Percentiles rank a stretch among this genome's conserved stretches.
These are phyloP conservation scores for Aurelia coerulea DNA, from an alignment of 30 jellyfish, hydroid and myxozoan genomes.

Conservation along the genomic window DNA sequence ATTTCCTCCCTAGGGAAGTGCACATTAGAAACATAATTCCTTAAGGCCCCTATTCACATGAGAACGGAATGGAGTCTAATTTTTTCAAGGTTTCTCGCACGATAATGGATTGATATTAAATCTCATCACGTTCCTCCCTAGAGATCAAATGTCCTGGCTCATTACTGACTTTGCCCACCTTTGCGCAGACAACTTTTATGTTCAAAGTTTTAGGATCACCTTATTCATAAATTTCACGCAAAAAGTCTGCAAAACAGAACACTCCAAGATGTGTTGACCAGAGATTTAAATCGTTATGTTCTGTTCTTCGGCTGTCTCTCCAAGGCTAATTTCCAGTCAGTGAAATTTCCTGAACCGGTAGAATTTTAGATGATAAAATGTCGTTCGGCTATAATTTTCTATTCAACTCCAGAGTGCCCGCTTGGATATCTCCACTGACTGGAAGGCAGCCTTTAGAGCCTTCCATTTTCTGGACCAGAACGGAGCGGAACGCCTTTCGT, in stretches of 20 bases:
- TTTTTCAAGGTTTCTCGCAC: not conserved
- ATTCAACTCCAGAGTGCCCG: no score
- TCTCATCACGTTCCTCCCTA: not conserved
- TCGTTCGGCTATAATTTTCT: no score
- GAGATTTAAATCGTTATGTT: not conserved
- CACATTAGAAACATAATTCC: not conserved
- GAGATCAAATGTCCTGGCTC: slow-evolving; percentile 3
- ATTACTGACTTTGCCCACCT: not conserved
- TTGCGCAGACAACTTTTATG: not conserved
- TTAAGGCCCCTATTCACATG: slow-evolving; percentile 2
- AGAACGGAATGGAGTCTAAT: not conserved
- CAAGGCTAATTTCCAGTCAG: not conserved
- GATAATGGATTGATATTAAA: not conserved
- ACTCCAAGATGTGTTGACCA: not conserved
- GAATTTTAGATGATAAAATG: no score
- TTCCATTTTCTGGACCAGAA: not conserved
- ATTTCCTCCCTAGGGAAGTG: slow-evolving; percentile 3
- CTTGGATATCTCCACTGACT: not conserved
- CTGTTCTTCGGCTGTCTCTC: not conserved
- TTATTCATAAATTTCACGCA: not conserved
- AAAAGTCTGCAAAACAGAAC: not conserved
- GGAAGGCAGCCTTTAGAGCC: not conserved
- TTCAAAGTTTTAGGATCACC: not conserved
- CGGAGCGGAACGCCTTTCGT: slow-evolving; percentile 1
- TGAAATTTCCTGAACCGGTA: no score